A percentile compares a stretch with the other conserved stretches of the same genome.
Conservation (phyloP, 2,113 vertebrate genomes). For the Ammodytes marinus region DNA sequence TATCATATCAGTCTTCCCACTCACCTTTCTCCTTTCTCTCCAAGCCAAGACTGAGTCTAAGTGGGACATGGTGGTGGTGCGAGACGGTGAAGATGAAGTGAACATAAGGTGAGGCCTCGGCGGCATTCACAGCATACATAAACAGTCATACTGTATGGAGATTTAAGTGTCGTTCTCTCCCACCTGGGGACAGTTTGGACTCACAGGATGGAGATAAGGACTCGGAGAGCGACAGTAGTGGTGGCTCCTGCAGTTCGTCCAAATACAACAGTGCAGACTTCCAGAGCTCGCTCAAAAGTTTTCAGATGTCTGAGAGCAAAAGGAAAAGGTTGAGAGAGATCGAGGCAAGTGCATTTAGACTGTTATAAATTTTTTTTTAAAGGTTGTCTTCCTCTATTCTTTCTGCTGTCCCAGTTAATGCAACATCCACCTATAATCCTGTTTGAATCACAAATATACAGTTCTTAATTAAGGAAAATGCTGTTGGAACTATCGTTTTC, state of each 20-base stretch:
- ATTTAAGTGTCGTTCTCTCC: not conserved
- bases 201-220: conserved; percentile 72
- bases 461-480: not conserved
- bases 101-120: conserved; percentile 69
- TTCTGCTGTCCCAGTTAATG: not conserved
- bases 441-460: not conserved
- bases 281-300: conserved; percentile 81
- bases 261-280: conserved; percentile 83
- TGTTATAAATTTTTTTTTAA: not conserved
- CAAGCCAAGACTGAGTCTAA: conserved; percentile 82
- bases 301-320: conserved; percentile 86
- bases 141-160: not conserved
- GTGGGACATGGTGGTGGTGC: conserved; percentile 75
- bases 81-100: conserved; percentile 62
- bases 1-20: not conserved
- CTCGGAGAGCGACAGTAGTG: conserved; percentile 79
- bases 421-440: not conserved
- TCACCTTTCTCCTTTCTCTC: conserved; percentile 37
- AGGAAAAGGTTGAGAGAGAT: conserved; percentile 85
- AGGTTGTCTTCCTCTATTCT: not conserved
- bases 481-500: not conserved
- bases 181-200: conserved; percentile 55
- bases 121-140: not conserved
- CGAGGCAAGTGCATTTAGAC: conserved; percentile 76
- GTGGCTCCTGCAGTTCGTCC: conserved; percentile 73